Base-by-base conservation (phyloP, 2,888 invertebrate genomes). In the Augochlorella aurata region DNA sequence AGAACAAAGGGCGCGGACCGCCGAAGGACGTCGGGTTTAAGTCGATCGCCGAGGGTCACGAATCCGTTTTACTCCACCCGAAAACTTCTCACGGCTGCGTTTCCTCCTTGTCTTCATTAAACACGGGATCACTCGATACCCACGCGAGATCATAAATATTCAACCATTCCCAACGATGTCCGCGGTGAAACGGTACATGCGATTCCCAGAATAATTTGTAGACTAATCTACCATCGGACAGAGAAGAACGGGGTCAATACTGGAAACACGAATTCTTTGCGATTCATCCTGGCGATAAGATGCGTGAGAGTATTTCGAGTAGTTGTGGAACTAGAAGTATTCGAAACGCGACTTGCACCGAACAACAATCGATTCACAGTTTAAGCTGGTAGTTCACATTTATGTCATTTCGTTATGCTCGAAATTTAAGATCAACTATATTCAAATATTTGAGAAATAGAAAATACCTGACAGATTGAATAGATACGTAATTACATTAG, bases 1-100 rank as follows among this genome's bases (percentile, higher is more conserved):
- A 86, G 80, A 82, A 77, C 47, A 79, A 81, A 83, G 82, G 81
- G 66, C 81, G 70, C 16, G 38, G 24, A n/a, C 38, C 38, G 29
- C 9, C 73, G 75, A 79, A 84, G 85, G 83, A 81, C 81, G 63
- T 44, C 77, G 52, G 76, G 79, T 77, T 74, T 66, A 70, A 77
- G 74, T 78, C 87, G 87, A 87, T 85, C 79, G 74, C 21, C 85
- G 74, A 79, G 82, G 87, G 85, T 85, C 83, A 81, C 70, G 72
- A 76, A 75, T 73, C 54, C 50, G 66, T 50, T 74, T 66, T 38
- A 61, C 65, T 68, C n/a, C 38, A 9, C 21, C 47, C 52, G 38
- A 67, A 79, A 18, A 12, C 52, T 69, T 81, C 79, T 79, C 80
- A 81, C 80, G 74, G 61, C 45, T 50, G 52, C 63, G 65, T 67